phyloP scores from a whole-genome alignment of 2,888 invertebrate genomes.

The Philopedon plagiatum region DNA sequence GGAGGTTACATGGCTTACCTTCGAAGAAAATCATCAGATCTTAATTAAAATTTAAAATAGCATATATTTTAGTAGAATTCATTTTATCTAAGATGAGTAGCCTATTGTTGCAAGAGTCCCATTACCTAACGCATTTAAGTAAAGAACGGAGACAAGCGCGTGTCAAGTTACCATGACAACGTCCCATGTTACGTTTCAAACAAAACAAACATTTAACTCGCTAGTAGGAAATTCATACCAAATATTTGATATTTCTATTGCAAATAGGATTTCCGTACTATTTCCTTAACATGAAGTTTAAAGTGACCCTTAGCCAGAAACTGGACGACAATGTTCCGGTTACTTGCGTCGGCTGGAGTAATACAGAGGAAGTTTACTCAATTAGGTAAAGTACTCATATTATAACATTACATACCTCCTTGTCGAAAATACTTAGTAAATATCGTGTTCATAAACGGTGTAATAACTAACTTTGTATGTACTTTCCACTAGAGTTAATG shows the following conservation, averaged over 20 bases:
- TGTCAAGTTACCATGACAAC: constrained; percentile 27
- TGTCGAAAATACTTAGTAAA: background rate
- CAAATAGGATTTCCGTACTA: constrained; percentile 23
- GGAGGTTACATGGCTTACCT: no score
- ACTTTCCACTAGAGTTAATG: background rate
- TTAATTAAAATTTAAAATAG: no score
- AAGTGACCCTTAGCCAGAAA: constrained; percentile 83
- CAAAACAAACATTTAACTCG: constrained; percentile 33
- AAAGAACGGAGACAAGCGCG: constrained; percentile 8
- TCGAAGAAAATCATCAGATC: no score
- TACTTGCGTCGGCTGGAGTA: constrained; percentile 94
- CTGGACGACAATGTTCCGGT: constrained; percentile 85
- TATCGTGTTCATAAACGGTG: background rate
- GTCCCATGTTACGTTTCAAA: constrained; percentile 24
- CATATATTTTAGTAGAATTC: no score
- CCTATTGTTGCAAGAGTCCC: background rate
- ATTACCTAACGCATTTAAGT: background rate
- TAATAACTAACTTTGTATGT: background rate
- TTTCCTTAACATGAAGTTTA: constrained; percentile 79
- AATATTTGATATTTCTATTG: constrained; percentile 33
- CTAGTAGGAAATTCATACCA: constrained; percentile 15
- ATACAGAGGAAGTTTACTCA: constrained; percentile 93
- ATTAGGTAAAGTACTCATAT: constrained; percentile 76
- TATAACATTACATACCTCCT: background rate
- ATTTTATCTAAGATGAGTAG: no score